Evolutionary conservation across 2,888 invertebrate species (phyloP), one percentile per base, ranked within the genome.

Genomic region (Antitype chi): DNA sequence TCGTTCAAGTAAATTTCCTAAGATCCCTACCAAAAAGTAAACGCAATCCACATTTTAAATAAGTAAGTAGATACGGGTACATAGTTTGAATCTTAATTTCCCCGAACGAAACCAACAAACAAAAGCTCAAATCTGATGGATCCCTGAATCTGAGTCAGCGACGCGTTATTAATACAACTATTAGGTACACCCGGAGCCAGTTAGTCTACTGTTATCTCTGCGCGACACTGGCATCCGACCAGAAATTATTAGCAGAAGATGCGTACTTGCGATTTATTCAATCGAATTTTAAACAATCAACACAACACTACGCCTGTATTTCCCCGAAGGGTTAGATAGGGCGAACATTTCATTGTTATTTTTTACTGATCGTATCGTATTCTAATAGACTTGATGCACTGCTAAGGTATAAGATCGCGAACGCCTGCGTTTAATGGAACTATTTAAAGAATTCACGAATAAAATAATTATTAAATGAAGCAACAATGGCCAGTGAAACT

Each of bases 131-230:
- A 80, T 80, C 80, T 43, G 76, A 67, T 15, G 15, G 67, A 84
- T 84, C 82, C 80, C 52, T 52, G 67, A 66, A 53, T 63, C 76
- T 23, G 52, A 60, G n/a, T 32, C 76, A 81, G 66, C 28, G 81
- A 77, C 55, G 84, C 84, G 81, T 74, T 64, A n/a, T 77, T 80
- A 77, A 84, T 84, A 84, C 74, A 70, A 80, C 81, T 81, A 79
- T 83, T 77, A n/a, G n/a, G n/a, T n/a, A 77, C 84, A 81, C 84
- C 59, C 77, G 81, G 81, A 84, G 84, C 81, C 84, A 81, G 84
- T 77, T 84, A 70, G 84, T 84, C 81, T 84, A 81, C 70, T 77
- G 83, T 77, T 84, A 84, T 84, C 84, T 80, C 49, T 32, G 59
- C 49, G 15, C 17, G 55, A n/a, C 55, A 32, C 47, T 55, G 20